Base-by-base conservation (phyloP, 2,797 vertebrate species). In the Tauraco hartlaubi region DNA sequence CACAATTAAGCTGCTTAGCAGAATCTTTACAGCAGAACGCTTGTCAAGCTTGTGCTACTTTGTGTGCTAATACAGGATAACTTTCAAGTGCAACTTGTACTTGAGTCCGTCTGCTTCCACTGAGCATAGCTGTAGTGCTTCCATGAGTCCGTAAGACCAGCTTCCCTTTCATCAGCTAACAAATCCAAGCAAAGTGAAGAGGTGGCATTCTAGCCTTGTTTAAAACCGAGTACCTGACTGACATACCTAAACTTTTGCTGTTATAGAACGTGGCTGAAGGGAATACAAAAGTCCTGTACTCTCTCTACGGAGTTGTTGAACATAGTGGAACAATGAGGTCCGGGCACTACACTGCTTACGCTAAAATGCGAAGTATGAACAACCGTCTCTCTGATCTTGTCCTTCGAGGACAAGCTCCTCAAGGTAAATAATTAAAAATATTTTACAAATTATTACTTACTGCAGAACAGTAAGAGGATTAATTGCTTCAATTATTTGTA, bases 271-370 rank as follows among this genome's bases (percentile, higher is more conserved):
- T 99, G 48, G 85, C 97, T 31, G 98, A 99, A 76, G 99, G 98
- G 66, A 98, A 98, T 22, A 91, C 94, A 15, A 97, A 95, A 92
- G 97, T 99, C n/a, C 94, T 99, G n/a, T 99, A 99, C 96, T 98
- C 98, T 59, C 98, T 99, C 58, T 99, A 99, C 20, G 99, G 99
- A 29, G 98, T 99, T 12, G 99, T 99, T 59, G 99, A 99, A 92
- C 99, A 99, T 94, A 99, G 99, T 9, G 99, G 99, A 44, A 99
- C 99, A 17, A 99, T 99, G 99, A 98, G 99, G 68, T 99, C 99
- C 3, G 99, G 99, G 44, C 99, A 99, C 96, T 99, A 99, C 96
- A 99, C 99, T 6, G 99, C 99, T 9, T 99, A 99, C 15, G 98
- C 99, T 75, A 99, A 99, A 98, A 97, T 97, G 35, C 98, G 99